phyloP scores from a whole-genome alignment of 2,113 vertebrate species.

The Amazona vittata region DNA sequence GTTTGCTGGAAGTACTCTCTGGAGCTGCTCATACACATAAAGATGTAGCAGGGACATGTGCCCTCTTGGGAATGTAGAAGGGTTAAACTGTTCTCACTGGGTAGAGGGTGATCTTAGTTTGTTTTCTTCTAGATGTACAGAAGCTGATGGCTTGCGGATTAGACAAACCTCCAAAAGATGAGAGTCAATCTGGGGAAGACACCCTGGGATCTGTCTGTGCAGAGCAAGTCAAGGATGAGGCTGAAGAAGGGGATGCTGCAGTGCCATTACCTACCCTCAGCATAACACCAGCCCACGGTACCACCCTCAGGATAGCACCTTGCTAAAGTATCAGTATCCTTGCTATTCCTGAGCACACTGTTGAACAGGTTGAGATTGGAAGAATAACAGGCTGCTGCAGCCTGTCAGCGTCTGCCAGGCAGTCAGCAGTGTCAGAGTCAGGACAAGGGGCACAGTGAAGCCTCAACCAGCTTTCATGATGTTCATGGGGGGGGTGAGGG shows the following conservation, averaged over 20 bases:
- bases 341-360: not conserved
- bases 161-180: conserved; percentile 74
- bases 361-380: not conserved
- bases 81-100: not conserved
- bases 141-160: conserved; percentile 79
- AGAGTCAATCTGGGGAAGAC: conserved; percentile 46
- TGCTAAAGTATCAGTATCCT: not conserved
- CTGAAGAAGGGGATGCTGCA: conserved; percentile 53
- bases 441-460: not conserved
- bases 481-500: not conserved
- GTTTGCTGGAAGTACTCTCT: not conserved
- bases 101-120: not conserved
- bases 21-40: not conserved
- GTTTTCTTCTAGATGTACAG: conserved; percentile 81
- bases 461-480: not conserved
- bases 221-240: not conserved
- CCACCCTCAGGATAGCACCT: not conserved
- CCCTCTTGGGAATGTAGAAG: not conserved
- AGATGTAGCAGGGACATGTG: not conserved
- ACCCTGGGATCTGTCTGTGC: not conserved
- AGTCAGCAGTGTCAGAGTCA: not conserved
- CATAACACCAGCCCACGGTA: conserved; percentile 64
- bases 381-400: not conserved
- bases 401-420: not conserved
- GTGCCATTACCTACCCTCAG: conserved; percentile 71